Evolutionary conservation across 2,888 invertebrate genomes (phyloP), one percentile per base, ranked within the genome.

Genomic region (Tenodera sinensis): DNA sequence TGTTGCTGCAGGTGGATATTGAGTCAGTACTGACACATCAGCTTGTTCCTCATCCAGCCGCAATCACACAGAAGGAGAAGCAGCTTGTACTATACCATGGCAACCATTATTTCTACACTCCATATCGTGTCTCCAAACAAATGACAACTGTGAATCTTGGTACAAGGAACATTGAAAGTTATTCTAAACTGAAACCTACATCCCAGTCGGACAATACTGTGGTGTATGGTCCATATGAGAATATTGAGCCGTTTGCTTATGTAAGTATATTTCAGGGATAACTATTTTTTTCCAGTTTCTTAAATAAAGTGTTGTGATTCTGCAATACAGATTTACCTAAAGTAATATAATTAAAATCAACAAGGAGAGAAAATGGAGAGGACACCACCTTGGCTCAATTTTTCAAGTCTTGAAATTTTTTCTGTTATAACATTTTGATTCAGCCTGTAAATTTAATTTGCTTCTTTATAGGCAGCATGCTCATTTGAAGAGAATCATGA

Each of bases 11-110:
- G 91, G 91, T 93, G 34, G 94, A 95, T 81, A 93, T 98, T 0
- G 98, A 98, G 92, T 94, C 96, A 14, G 95, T 97, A 0, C 96
- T 96, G 87, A 96, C 97, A 0, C 97, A 98, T 92, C 95, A 96
- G 27, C 94, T 99, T 47, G 93, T 94, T 54, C 98, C 99, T 0
- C 97, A 97, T 93, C 99, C 99, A 2, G 96, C 96, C 15, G 95
- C 96, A 91, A 98, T 99, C 90, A 95, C 96, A 0, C 99, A 99
- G 93, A 96, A 97, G 90, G 99, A 99, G 92, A 97, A 98, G 92
- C 99, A 99, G 92, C 94, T 98, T 91, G 98, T 99, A 0, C 95
- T 97, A 91, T 99, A 97, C 93, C 95, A 94, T 91, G 98, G 98
- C 42, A 98, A 96, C 92, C 95, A 97, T 89, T 97, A 98, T 92